These are phyloP conservation scores for Dallia pectoralis DNA, from an alignment of 2,797 vertebrate genomes.

Conservation along the genomic window DNA sequence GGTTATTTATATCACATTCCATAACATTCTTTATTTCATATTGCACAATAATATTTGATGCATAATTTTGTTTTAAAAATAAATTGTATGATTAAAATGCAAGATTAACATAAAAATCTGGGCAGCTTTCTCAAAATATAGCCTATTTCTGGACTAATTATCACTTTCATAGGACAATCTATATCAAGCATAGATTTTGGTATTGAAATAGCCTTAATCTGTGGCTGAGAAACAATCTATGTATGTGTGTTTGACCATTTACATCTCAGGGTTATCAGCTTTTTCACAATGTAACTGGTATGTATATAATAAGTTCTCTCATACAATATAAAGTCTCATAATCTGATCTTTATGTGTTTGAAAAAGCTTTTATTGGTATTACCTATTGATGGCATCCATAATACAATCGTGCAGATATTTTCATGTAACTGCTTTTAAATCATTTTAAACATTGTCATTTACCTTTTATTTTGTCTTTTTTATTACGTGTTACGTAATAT, in stretches of 20 bases:
- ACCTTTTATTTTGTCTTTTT: slow-evolving; percentile 65
- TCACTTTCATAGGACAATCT: background rate
- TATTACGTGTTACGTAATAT: slow-evolving; percentile 71
- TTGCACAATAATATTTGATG: background rate
- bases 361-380: slow-evolving; percentile 42
- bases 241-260: slow-evolving; percentile 33
- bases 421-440: slow-evolving; percentile 49
- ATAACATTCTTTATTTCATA: slow-evolving; percentile 37
- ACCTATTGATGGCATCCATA: slow-evolving; percentile 52
- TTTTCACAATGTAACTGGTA: background rate
- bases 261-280: slow-evolving; percentile 20
- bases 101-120: background rate
- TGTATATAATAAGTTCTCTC: background rate
- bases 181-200: background rate
- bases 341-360: slow-evolving; percentile 48
- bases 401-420: slow-evolving; percentile 47
- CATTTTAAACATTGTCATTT: slow-evolving; percentile 63
- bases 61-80: background rate
- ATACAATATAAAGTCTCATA: slow-evolving; percentile 37
- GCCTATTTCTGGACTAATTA: background rate
- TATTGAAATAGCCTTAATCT: background rate
- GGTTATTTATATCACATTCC: slow-evolving; percentile 70
- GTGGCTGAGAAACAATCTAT: background rate
- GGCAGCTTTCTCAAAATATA: background rate
- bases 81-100: background rate